Evolutionary conservation across 2,113 vertebrate species (phyloP).

Genomic region (Mesoclemmys tuberculata): DNA sequence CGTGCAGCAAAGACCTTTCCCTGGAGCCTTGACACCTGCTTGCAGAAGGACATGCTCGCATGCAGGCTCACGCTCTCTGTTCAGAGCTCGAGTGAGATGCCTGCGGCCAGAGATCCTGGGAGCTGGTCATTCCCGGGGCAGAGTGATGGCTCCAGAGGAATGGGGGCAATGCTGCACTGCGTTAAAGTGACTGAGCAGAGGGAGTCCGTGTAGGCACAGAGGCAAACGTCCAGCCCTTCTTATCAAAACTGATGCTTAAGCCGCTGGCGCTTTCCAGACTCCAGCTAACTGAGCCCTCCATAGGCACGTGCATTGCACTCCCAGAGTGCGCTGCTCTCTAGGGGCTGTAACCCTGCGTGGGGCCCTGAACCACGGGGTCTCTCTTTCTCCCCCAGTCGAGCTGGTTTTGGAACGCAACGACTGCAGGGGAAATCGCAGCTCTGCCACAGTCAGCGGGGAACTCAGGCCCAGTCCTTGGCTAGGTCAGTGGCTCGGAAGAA

Average conservation of each 20-base stretch:
- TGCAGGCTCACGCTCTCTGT: not conserved
- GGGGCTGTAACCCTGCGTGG: too few relatives aligned
- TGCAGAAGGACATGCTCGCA: not conserved
- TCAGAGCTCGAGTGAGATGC: not conserved
- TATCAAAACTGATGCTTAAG: constrained; percentile 48
- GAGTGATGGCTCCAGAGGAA: not conserved
- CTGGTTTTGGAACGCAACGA: too few relatives aligned
- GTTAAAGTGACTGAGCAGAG: constrained; percentile 20
- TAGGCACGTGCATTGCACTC: too few relatives aligned
- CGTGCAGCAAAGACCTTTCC: not conserved
- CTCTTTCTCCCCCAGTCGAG: too few relatives aligned
- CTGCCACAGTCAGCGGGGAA: not conserved
- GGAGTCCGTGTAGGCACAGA: not conserved
- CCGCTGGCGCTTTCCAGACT: constrained; percentile 56
- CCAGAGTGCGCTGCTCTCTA: too few relatives aligned
- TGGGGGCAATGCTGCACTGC: constrained; percentile 5
- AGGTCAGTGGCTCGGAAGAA: too few relatives aligned
- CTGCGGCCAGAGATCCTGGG: not conserved
- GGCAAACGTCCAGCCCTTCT: constrained; percentile 2
- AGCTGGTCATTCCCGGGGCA: constrained; percentile 33
- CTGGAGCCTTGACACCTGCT: not conserved
- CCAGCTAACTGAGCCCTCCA: not conserved
- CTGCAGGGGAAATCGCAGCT: not conserved
- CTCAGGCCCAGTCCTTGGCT: not conserved
- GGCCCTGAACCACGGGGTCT: too few relatives aligned